A percentile compares a stretch with the other conserved stretches of the same genome.
These are phyloP conservation scores for Dermolepida albohirtum DNA, from an alignment of 2,888 invertebrate genomes.

Conservation along the genomic window DNA sequence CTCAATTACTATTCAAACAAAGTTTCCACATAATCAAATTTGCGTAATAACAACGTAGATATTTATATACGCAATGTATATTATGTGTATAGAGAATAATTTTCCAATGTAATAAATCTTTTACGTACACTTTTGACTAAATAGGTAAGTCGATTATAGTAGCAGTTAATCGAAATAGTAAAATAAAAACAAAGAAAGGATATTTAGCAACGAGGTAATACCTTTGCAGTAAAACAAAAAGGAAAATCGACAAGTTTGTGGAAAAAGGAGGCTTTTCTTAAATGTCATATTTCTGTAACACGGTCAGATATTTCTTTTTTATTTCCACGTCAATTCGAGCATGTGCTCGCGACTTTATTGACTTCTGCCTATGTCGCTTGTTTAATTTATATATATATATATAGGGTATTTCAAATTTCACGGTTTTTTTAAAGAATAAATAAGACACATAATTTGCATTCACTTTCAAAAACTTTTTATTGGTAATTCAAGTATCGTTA, in stretches of 20 bases:
- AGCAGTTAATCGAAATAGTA: too few species aligned
- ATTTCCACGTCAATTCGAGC: constrained; percentile 6
- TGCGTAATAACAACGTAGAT: constrained; percentile 1
- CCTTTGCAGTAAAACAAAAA: not conserved
- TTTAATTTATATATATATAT: not conserved
- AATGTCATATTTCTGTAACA: not conserved
- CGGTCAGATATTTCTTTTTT: not conserved
- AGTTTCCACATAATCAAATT: constrained; percentile 5
- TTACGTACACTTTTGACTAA: too few species aligned
- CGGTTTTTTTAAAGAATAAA: too few species aligned
- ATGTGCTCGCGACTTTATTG: constrained; percentile 8
- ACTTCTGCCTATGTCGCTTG: not conserved
- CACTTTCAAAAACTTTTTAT: too few species aligned
- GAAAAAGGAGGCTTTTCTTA: constrained; percentile 11
- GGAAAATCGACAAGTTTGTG: constrained; percentile 4
- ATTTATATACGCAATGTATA: constrained; percentile 1
- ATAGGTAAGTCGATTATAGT: too few species aligned
- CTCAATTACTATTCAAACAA: constrained; percentile 21
- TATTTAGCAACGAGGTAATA: too few species aligned
- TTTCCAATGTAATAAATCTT: not conserved
- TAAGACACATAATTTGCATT: too few species aligned
- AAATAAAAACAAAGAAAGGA: too few species aligned
- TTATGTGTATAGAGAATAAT: not conserved
- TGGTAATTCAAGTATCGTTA: too few species aligned
- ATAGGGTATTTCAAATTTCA: too few species aligned